Conservation (phyloP, 2,113 vertebrate species). For the Ursus arctos region DNA sequence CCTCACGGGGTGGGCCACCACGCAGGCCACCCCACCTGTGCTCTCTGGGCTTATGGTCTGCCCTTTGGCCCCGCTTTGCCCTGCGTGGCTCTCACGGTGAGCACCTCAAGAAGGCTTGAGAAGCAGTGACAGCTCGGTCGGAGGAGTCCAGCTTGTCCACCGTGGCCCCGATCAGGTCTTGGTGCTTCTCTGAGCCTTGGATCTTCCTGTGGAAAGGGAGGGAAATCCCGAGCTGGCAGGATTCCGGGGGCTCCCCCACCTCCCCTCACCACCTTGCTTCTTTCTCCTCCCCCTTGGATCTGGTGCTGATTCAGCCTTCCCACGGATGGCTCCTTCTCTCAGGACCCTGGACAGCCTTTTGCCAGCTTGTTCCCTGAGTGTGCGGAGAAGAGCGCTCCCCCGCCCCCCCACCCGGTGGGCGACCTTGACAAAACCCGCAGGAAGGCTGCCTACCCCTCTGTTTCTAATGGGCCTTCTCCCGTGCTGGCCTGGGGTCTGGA, state of each 20-base stretch:
- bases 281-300: background rate
- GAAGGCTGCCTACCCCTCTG: rapidly evolving
- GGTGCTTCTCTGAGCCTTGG: background rate
- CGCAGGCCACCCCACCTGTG: background rate
- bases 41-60: background rate
- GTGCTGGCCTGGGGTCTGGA: background rate
- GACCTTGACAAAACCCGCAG: background rate
- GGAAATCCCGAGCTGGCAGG: background rate
- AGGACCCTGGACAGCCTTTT: background rate
- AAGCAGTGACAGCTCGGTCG: background rate
- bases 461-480: background rate
- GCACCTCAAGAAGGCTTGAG: background rate
- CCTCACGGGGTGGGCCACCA: no score
- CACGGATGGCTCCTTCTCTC: background rate
- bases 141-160: rapidly evolving
- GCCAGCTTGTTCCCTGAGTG: background rate
- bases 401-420: background rate
- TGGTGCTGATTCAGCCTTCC: background rate
- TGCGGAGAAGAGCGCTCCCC: background rate
- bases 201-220: background rate
- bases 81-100: background rate
- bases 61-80: background rate
- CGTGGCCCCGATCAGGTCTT: no score
- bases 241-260: background rate
- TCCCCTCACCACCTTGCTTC: background rate